Evolutionary conservation across 1,140 invertebrate species (phyloP), one percentile per base, ranked within the genome.

Genomic region (Schlechtendalia chinensis): DNA sequence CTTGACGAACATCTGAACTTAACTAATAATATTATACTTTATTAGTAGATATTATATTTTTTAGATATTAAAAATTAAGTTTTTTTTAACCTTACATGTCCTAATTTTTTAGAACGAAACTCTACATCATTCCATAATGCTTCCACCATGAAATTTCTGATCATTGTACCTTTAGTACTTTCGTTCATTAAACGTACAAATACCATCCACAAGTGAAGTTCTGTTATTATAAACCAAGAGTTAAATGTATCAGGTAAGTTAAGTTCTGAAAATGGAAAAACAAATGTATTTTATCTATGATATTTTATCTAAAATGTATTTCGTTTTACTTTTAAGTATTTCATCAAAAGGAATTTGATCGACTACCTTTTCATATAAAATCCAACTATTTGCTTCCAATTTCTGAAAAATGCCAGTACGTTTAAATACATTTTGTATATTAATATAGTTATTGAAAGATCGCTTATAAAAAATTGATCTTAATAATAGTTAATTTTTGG

Each of bases 141-240:
- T 86, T 92, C 89, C 22, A 96, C 87, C 22, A 95, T 87, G 83
- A 86, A 85, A 86, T 94, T 93, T 83, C 93, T 88, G n/a, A 93
- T 84, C 83, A 88, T 86, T 83, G 88, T 85, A 5, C 94, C 94
- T 84, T 92, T 87, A 54, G 91, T 88, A 82, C 89, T 91, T 86
- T 94, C 92, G 32, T 91, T 90, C 92, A 94, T 94, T 10, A 90
- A 88, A 61, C 94, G 88, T 19, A 91, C 88, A 82, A 83, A 82
- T 12, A 95, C 83, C 87, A 96, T 89, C 94, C 94, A 96, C 1
- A 95, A 88, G 85, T 96, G 93, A 22, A 96, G 86, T 85, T 95
- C 93, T 3, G 92, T 94, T 4, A 95, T 86, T 3, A 91, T 84
- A 85, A 94, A 96, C 93, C 93, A 95, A 1, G 93, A 94, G 82